Base-by-base conservation (phyloP, 2,113 vertebrate species). In the Leptodactylus fuscus region DNA sequence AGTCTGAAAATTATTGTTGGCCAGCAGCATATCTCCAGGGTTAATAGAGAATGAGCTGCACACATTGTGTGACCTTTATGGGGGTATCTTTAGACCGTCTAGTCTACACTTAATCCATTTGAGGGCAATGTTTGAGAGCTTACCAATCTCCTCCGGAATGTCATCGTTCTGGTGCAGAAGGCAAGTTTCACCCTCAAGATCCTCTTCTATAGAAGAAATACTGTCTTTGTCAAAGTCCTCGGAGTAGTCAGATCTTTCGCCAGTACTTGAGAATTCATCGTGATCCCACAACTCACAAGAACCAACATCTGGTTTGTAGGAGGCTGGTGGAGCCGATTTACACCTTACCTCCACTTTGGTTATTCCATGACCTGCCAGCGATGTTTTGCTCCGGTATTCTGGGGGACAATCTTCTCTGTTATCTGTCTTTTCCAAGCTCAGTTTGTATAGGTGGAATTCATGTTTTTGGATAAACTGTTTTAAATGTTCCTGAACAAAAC, bases 171-270 rank as follows among this genome's bases (percentile, higher is more conserved):
- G 82, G 1, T 55, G 83, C 36, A 60, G 73, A 10, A 73, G 62
- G 44, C 62, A 49, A 8, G 44, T 32, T 1, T 82, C 88, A 34
- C 73, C 87, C 44, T 91, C 89, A 34, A 88, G 88, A 22, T 69
- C 74, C 51, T 91, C 91, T 58, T 91, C 91, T 1, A 46, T 29
- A 27, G 92, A 93, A 12, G 91, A 91, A 67, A 87, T 44, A 34
- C 91, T 93, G 8, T 91, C 91, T 44, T 91, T 94, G 29, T 94
- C 93, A 91, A 95, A 95, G 86, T 95, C 95, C 12, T 95, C 94
- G 4, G 94, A 91, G 81, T 95, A 96, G 55, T 92, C 90, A 22
- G 85, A 92, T n/a, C 87, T 88, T 24, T 86, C 91, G 22, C 38
- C 89, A 38, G 13, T 65, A 55, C 89, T 88, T 11, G 60, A 53